phyloP scores from a whole-genome alignment of 2,113 vertebrate genomes.

The Bothrops jararaca region DNA sequence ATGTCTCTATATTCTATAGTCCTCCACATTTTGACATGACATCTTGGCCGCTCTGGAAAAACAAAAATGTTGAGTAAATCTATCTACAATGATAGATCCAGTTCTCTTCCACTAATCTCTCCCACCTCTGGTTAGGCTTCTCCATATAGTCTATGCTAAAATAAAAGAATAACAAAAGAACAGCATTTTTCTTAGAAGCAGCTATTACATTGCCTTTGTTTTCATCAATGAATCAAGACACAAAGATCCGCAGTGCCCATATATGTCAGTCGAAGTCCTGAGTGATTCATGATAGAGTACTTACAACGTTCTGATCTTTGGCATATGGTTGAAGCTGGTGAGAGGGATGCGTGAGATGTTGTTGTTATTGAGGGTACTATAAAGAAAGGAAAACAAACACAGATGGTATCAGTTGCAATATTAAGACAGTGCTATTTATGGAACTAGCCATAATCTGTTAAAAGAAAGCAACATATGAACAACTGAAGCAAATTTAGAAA shows the following conservation, averaged over 20 bases:
- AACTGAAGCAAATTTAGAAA: neutral
- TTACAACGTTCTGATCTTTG: constrained; percentile 97
- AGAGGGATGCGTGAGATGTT: constrained; percentile 97
- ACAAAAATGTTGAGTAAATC: neutral
- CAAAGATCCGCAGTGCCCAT: neutral
- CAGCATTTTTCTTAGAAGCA: neutral
- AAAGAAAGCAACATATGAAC: neutral
- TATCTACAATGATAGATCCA: neutral
- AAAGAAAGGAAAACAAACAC: constrained; percentile 34
- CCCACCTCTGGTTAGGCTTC: neutral
- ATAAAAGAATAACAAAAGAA: neutral
- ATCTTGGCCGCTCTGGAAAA: too few species aligned
- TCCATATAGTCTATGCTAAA: neutral
- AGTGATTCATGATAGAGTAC: constrained; percentile 62
- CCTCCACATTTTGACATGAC: neutral
- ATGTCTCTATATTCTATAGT: neutral
- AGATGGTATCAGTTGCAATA: neutral
- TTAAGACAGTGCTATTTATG: constrained; percentile 34
- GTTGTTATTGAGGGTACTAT: constrained; percentile 98
- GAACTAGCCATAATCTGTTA: constrained; percentile 5
- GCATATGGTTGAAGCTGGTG: constrained; percentile 99
- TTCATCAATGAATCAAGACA: neutral
- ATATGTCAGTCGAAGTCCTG: neutral
- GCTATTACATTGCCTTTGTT: neutral
- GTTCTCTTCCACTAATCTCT: neutral